phyloP scores from a whole-genome alignment of 1,140 invertebrate species.

The Euura lappo region DNA sequence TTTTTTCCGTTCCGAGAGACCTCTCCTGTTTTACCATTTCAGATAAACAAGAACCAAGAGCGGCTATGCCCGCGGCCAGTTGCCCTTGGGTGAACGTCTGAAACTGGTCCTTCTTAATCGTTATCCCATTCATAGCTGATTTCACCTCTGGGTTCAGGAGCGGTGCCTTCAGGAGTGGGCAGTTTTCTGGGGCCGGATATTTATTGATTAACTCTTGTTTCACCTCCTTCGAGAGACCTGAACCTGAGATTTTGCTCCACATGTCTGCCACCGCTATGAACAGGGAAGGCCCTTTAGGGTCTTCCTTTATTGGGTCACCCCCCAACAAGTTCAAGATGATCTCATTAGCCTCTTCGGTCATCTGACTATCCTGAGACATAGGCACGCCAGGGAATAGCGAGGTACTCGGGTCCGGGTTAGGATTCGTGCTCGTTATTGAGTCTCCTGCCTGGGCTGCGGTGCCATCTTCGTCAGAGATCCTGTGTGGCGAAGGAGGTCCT shows the following conservation, averaged over 20 bases:
- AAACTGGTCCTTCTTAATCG: slow-evolving; percentile 21
- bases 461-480: no score
- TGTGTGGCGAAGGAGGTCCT: no score
- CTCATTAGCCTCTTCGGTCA: neutral
- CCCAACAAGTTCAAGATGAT: slow-evolving; percentile 6
- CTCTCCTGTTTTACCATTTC: neutral
- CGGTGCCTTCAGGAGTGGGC: slow-evolving; percentile 13
- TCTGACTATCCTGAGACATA: neutral
- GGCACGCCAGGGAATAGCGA: no score
- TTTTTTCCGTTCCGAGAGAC: neutral
- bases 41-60: neutral
- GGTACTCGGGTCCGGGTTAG: no score
- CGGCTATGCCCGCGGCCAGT: neutral
- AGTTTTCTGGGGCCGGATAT: slow-evolving; percentile 15
- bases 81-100: slow-evolving; percentile 14
- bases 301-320: neutral
- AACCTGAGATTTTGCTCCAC: slow-evolving; percentile 11
- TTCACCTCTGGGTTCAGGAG: slow-evolving; percentile 18
- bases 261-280: neutral
- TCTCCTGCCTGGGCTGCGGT: no score
- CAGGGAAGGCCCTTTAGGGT: neutral
- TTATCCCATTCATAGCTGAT: slow-evolving; percentile 1
- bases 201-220: slow-evolving; percentile 14
- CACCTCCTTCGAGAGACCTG: slow-evolving; percentile 11
- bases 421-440: no score